phyloP scores from a whole-genome alignment of 2,888 invertebrate genomes.

The Scotopteryx bipunctaria region DNA sequence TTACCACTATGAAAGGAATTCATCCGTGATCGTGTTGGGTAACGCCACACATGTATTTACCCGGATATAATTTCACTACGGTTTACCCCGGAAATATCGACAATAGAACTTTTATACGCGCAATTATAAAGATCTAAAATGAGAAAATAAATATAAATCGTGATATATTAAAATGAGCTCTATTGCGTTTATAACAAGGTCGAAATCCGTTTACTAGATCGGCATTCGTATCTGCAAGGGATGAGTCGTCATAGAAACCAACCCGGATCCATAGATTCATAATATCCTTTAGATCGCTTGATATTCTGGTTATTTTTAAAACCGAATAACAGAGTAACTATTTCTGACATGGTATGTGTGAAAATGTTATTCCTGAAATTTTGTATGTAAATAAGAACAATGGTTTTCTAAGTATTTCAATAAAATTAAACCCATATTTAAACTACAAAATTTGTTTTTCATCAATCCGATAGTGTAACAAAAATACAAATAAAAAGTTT shows the following conservation, averaged over 20 bases:
- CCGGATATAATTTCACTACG: slow-evolving; percentile 5
- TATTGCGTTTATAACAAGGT: slow-evolving; percentile 2
- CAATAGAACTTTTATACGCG: slow-evolving; percentile 1
- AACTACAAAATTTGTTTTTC: too few relatives aligned
- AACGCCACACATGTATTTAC: slow-evolving; percentile 1
- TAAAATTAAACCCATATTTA: too few relatives aligned
- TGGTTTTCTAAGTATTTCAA: too few relatives aligned
- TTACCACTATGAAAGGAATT: too few relatives aligned
- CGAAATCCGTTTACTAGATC: slow-evolving; percentile 7
- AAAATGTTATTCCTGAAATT: too few relatives aligned
- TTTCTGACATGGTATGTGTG: too few relatives aligned
- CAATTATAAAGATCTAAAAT: slow-evolving; percentile 15
- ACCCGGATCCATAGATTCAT: slow-evolving; percentile 42
- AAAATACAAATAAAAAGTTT: too few relatives aligned
- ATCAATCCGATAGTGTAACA: too few relatives aligned
- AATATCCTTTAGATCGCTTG: slow-evolving; percentile 22
- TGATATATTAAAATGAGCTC: not conserved
- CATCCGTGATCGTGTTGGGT: too few relatives aligned
- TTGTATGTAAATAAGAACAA: too few relatives aligned
- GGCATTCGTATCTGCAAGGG: slow-evolving; percentile 10
- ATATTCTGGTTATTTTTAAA: not conserved
- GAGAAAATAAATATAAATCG: not conserved
- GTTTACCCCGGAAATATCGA: slow-evolving; percentile 7
- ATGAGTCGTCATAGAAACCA: slow-evolving; percentile 32
- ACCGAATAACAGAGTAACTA: too few relatives aligned